phyloP scores from a whole-genome alignment of 2,113 vertebrate species.

The Brachyistius frenatus region DNA sequence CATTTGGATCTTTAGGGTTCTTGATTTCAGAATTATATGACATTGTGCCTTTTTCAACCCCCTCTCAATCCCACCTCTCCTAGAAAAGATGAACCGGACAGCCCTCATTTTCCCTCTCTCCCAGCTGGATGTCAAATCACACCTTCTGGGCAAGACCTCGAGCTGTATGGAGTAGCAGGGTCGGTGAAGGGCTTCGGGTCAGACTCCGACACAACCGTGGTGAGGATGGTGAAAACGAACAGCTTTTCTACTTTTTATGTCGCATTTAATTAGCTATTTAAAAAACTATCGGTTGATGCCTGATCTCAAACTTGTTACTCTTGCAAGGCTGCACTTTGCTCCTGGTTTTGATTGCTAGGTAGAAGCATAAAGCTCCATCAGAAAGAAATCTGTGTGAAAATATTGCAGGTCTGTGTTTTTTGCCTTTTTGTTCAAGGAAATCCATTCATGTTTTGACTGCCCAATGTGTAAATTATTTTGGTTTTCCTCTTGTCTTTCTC shows the following conservation, averaged over 20 bases:
- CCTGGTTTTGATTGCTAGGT: conserved; percentile 7
- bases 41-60: background rate
- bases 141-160: background rate
- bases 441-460: background rate
- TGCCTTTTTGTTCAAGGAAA: background rate
- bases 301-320: conserved; percentile 11
- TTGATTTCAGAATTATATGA: background rate
- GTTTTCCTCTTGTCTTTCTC: background rate
- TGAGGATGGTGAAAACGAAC: background rate
- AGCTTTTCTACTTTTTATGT: conserved; percentile 1
- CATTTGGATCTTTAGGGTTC: background rate
- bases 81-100: conserved; percentile 3
- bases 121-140: background rate
- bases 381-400: background rate
- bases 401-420: background rate
- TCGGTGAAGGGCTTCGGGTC: background rate
- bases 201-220: background rate
- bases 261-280: conserved; percentile 19
- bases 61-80: background rate
- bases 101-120: background rate
- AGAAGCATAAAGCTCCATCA: conserved; percentile 1
- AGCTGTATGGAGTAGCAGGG: conserved; percentile 3
- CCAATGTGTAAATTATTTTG: background rate
- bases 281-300: conserved; percentile 18
- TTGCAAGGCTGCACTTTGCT: conserved; percentile 13